Evolutionary conservation across 1,140 invertebrate genomes (phyloP), one percentile per base, ranked within the genome.

Genomic region (Calliphora vicina): DNA sequence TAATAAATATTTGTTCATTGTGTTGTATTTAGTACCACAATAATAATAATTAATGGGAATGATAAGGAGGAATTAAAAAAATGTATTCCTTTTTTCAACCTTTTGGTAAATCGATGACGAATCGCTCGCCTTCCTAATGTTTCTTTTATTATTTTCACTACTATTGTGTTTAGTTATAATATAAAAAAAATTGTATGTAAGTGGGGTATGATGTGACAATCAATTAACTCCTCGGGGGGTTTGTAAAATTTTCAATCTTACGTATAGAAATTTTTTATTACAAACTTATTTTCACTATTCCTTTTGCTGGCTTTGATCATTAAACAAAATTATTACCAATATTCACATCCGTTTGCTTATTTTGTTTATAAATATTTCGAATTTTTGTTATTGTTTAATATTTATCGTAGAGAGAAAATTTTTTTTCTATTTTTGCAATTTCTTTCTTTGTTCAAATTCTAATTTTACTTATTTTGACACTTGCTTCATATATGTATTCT

Each of bases 51-150:
- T n/a, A 57, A 6, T 17, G 50, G 50, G 15, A 17, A 57, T 57
- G 10, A 8, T 35, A n/a, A n/a, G 35, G 15, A n/a, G 50, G 50
- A 57, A 57, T n/a, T n/a, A 23, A 67, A 67, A 67, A 50, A 50
- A 50, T 17, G 45, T 50, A 23, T 67, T 67, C 61, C 61, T 67
- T 67, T 67, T 67, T 67, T 67, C 61, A 67, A 67, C 20, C n/a
- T 25, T 67, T 67, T 67, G 61, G 61, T 67, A 67, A 67, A 67
- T 67, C 61, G 61, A 67, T 67, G 61, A 67, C 61, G 61, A 67
- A 67, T 67, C 61, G 61, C 61, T 67, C n/a, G 61, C n/a, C n/a
- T 67, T 67, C 61, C 61, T 67, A 67, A 25, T 67, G 61, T 67
- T 20, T 67, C 12, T 67, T 67, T 6, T 57, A 17, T 57, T 57